Evolutionary conservation across 2,888 invertebrate species (phyloP).

Genomic region (Copidosoma aretas): DNA sequence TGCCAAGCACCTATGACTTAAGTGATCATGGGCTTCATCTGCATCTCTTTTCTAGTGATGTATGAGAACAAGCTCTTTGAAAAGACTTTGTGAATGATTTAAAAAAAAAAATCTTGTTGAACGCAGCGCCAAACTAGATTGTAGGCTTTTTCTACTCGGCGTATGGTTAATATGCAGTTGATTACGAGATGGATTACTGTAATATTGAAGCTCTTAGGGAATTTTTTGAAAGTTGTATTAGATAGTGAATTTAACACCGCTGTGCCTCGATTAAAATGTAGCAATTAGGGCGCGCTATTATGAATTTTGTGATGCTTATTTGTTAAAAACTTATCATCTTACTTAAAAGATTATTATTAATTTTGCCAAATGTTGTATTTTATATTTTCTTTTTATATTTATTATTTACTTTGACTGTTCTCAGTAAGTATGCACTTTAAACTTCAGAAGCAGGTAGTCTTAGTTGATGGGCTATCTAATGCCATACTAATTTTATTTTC

Average conservation of each 20-base stretch:
- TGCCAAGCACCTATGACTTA: no score
- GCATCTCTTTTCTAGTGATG: no score
- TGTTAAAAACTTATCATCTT: slow-evolving; percentile 13
- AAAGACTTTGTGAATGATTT: neutral
- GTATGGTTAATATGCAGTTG: slow-evolving; percentile 7
- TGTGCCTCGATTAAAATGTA: slow-evolving; percentile 28
- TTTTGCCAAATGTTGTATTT: slow-evolving; percentile 29
- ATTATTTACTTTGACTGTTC: neutral
- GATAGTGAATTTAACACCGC: slow-evolving; percentile 23
- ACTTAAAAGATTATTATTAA: slow-evolving; percentile 21
- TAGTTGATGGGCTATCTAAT: slow-evolving; percentile 21
- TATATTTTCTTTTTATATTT: slow-evolving; percentile 13
- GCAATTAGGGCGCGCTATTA: slow-evolving; percentile 15
- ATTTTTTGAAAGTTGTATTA: slow-evolving; percentile 4
- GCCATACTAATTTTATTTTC: slow-evolving; percentile 12
- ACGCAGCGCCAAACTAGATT: neutral
- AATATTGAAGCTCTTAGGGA: slow-evolving; percentile 9
- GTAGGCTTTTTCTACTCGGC: slow-evolving; percentile 1
- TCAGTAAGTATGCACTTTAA: no score
- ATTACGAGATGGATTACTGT: slow-evolving; percentile 17
- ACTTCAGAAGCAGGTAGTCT: slow-evolving; percentile 23
- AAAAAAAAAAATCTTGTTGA: neutral
- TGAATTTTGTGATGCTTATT: slow-evolving; percentile 15
- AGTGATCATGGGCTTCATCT: no score
- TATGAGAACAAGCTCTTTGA: no score